Evolutionary conservation across 2,113 vertebrate species (phyloP), one percentile per base, ranked within the genome.

Genomic region (Sterna hirundo): DNA sequence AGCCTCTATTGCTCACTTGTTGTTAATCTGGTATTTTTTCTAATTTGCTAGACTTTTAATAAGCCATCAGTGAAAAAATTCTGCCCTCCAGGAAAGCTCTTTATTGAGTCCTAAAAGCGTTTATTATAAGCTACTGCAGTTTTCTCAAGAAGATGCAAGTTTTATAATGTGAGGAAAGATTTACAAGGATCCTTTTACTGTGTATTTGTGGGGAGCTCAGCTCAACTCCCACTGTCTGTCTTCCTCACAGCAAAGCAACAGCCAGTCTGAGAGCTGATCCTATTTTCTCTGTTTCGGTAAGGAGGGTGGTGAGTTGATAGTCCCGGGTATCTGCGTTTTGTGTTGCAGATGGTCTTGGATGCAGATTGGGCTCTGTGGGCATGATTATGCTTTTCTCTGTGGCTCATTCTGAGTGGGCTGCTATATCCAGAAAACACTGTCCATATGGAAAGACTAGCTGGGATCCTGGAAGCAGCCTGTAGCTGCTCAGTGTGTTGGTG

Each of bases 381-480:
- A 86, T 14, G 84, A 75, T 86, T 75, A 84, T 82, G 72, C 84
- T 58, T 93, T 86, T 84, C 65, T 32, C 64, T 44, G 72, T 5
- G 11, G 49, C 83, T 93, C 0, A 0, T 70, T 93, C 30, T 71
- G 87, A 89, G 96, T 84, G 87, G 81, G 92, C 84, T 90, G 92
- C 77, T 74, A 4, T 47, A 80, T 34, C 40, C 72, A 91, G 76
- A 77, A 91, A 93, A 69, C 51, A 52, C 86, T 66, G 62, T 83
- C 83, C 86, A 91, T 93, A 77, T 94, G 86, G 96, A 81, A 86
- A 65, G 62, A 25, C 62, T 83, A 9, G 58, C 86, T 94, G 83
- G 83, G 83, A 77, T 57, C 44, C 83, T 93, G 93, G 86, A 91
- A 92, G 61, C 65, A 19, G 88, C 0, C 0, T 36, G 17, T 16